Evolutionary conservation across 2,888 invertebrate genomes (phyloP), one percentile per base, ranked within the genome.

Genomic region (Apocheima hispidaria): DNA sequence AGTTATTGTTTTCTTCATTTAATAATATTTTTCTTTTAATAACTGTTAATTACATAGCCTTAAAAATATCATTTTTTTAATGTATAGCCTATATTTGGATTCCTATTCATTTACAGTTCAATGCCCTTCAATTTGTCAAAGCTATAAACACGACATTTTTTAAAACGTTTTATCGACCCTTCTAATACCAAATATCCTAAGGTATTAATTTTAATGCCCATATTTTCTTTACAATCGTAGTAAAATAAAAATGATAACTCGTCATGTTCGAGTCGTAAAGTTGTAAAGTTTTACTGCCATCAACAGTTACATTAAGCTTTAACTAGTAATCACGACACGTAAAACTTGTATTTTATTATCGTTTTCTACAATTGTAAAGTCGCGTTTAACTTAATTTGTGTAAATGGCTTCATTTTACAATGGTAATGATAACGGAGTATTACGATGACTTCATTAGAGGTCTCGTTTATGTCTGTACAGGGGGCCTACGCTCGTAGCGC

Each of bases 281-380:
- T 56, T 53, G 23, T 48, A 49, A 23, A 58, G 43, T 65, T 69
- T 67, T 67, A 69, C 60, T 55, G 60, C 38, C 55, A 40, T 35
- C 44, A 57, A 58, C 55, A 54, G 41, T 54, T 49, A 51, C 44
- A 51, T 30, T 38, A 54, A 60, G 63, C 59, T 59, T 33, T 56
- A 66, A 57, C 63, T 57, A 63, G 56, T 63, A 65, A 69, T 69
- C 61, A 69, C 65, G 60, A 65, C 67, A 63, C 69, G 61, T 62
- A 69, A 69, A 67, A 56, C 62, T 53, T 44, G 49, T 44, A 61
- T 60, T 67, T 69, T 61, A 69, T 66, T 63, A 61, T 62, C 58
- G 54, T 63, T 60, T 61, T 59, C 44, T 54, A 60, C 58, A 61
- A 63, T 60, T 67, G 59, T 54, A 56, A 60, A 56, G 46, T 64